Percentiles rank a stretch among this genome's conserved stretches.
Evolutionary conservation across 2,113 vertebrate genomes (phyloP).

Genomic region (Atractosteus spatula): DNA sequence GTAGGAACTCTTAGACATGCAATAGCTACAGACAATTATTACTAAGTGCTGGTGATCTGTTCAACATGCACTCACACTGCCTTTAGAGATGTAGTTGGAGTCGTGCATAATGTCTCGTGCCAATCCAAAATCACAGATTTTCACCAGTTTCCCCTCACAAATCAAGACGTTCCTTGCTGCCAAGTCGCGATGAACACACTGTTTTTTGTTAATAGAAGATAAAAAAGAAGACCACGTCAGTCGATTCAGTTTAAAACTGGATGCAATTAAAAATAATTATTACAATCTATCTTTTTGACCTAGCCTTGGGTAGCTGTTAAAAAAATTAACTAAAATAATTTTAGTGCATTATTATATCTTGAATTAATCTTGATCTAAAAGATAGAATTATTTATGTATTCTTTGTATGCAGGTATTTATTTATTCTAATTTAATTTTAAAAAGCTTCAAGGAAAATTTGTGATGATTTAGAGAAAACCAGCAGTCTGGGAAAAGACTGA

Average conservation of each 20-base stretch:
- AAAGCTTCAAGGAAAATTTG: too few relatives aligned
- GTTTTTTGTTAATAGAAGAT: background rate
- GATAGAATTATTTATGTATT: background rate
- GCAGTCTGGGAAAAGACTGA: too few relatives aligned
- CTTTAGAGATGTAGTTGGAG: slow-evolving; percentile 98
- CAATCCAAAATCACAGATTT: slow-evolving; percentile 97
- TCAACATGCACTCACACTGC: slow-evolving; percentile 77
- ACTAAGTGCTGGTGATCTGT: too few relatives aligned
- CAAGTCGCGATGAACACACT: slow-evolving; percentile 97
- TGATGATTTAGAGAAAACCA: too few relatives aligned
- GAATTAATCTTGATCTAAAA: too few relatives aligned
- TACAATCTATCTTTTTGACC: background rate
- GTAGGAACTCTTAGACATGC: too few relatives aligned
- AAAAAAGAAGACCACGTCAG: background rate
- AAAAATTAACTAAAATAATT: too few relatives aligned
- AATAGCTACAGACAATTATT: too few relatives aligned
- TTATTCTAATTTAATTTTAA: too few relatives aligned
- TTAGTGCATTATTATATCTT: too few relatives aligned
- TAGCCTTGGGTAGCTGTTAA: too few relatives aligned
- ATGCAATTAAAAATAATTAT: background rate
- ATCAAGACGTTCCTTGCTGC: slow-evolving; percentile 95
- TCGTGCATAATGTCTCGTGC: slow-evolving; percentile 97
- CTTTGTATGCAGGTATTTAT: background rate
- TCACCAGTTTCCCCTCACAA: slow-evolving; percentile 95
- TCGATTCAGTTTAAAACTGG: background rate